Percentiles rank a stretch among this genome's conserved stretches.
phyloP scores from a whole-genome alignment of 2,797 vertebrate species.

The Caiman crocodilus region DNA sequence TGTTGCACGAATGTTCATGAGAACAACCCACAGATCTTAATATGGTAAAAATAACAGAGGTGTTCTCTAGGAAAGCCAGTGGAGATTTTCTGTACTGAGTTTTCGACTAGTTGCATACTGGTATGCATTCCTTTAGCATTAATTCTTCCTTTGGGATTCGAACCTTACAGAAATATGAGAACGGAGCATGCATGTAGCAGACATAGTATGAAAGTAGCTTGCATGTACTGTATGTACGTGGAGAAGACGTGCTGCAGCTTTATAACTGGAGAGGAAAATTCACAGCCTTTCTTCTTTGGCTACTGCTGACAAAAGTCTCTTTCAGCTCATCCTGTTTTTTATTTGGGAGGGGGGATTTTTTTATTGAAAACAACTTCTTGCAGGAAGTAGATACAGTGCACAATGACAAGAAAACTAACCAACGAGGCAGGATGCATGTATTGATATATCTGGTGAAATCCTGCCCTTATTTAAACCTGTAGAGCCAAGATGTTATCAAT shows the following conservation, averaged over 20 bases:
- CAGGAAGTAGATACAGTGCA: not conserved
- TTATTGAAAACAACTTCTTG: not conserved
- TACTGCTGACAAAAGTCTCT: not conserved
- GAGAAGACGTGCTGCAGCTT: conserved; percentile 24
- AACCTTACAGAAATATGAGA: conserved; percentile 78
- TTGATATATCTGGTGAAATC: not conserved
- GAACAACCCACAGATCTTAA: conserved; percentile 49
- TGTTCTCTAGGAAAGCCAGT: conserved; percentile 56
- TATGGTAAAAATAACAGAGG: conserved; percentile 20
- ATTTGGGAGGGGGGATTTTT: not conserved
- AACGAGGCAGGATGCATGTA: conserved; percentile 37
- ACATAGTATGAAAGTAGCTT: conserved; percentile 10
- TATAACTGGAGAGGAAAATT: conserved; percentile 8
- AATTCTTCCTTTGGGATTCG: conserved; percentile 78
- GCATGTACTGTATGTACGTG: not conserved
- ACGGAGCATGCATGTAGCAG: conserved; percentile 51
- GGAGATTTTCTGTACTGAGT: conserved; percentile 60
- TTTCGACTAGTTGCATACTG: conserved; percentile 51
- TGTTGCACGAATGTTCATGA: conserved; percentile 45
- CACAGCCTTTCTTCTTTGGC: not conserved
- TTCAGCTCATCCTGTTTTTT: not conserved
- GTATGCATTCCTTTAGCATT: conserved; percentile 78
- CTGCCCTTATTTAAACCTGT: not conserved
- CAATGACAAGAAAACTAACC: conserved; percentile 12
- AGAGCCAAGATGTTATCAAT: conserved; percentile 3